Conservation (phyloP, 2,113 vertebrate genomes). For the Thoracochromis brauschi region DNA sequence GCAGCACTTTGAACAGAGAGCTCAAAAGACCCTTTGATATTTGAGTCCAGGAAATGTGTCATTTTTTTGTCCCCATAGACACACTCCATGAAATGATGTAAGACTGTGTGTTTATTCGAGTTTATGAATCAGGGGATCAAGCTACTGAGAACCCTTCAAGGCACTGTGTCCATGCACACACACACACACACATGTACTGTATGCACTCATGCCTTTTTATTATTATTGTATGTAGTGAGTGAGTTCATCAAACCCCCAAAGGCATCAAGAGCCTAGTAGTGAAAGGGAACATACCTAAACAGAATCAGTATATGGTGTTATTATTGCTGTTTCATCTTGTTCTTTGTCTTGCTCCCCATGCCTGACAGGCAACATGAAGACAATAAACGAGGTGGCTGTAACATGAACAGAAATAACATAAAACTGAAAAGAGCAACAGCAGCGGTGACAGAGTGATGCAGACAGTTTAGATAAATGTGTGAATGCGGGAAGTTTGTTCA, state of each 20-base stretch:
- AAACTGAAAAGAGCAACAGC: neutral
- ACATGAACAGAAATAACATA: neutral
- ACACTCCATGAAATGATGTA: neutral
- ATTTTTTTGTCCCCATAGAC: neutral
- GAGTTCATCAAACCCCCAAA: neutral
- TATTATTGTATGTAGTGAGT: neutral
- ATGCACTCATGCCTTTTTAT: neutral
- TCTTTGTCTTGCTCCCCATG: neutral
- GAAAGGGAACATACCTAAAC: neutral
- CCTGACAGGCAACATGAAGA: neutral
- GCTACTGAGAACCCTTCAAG: neutral
- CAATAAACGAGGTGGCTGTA: neutral
- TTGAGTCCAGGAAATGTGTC: neutral
- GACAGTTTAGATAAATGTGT: neutral
- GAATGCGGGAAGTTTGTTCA: neutral
- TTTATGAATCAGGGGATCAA: neutral
- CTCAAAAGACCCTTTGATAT: neutral
- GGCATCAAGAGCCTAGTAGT: neutral
- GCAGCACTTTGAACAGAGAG: neutral
- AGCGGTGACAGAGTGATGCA: neutral
- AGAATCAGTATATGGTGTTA: neutral
- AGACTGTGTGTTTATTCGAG: neutral
- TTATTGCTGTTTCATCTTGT: rapidly evolving
- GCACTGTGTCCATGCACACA: neutral
- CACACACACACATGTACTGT: neutral